Conservation (phyloP, 1,140 invertebrate species). For the Caenorhabditis briggsae region DNA sequence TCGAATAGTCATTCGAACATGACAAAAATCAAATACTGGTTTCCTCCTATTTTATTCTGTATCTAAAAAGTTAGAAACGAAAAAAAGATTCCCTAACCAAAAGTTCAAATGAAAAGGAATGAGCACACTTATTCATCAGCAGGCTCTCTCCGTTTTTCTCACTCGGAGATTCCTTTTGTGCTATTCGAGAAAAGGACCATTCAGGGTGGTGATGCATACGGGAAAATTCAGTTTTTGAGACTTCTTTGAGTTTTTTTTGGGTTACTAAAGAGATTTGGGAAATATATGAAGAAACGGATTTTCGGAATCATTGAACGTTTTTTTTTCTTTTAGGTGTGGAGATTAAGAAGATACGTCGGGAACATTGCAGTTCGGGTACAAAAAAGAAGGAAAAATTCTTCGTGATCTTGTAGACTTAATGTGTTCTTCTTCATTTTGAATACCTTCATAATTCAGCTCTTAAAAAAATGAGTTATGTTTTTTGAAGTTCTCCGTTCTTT, state of each 20-base stretch:
- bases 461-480: too few species aligned
- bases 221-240: not conserved
- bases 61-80: not conserved
- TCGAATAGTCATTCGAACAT: too few species aligned
- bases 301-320: not conserved
- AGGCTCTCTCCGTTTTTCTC: not conserved
- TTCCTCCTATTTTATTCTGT: too few species aligned
- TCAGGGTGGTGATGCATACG: not conserved
- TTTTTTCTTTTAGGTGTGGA: too few species aligned
- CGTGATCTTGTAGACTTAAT: too few species aligned
- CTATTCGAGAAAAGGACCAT: not conserved
- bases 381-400: too few species aligned
- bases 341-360: too few species aligned
- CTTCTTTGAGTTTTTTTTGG: slow-evolving; percentile 8
- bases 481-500: too few species aligned
- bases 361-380: too few species aligned
- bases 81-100: not conserved
- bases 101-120: not conserved
- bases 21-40: too few species aligned
- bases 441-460: too few species aligned
- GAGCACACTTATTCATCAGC: not conserved
- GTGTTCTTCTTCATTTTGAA: too few species aligned
- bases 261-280: not conserved
- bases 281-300: not conserved
- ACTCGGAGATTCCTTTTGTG: not conserved